phyloP scores from a whole-genome alignment of 1,140 invertebrate genomes.

The Doryteuthis pealeii region DNA sequence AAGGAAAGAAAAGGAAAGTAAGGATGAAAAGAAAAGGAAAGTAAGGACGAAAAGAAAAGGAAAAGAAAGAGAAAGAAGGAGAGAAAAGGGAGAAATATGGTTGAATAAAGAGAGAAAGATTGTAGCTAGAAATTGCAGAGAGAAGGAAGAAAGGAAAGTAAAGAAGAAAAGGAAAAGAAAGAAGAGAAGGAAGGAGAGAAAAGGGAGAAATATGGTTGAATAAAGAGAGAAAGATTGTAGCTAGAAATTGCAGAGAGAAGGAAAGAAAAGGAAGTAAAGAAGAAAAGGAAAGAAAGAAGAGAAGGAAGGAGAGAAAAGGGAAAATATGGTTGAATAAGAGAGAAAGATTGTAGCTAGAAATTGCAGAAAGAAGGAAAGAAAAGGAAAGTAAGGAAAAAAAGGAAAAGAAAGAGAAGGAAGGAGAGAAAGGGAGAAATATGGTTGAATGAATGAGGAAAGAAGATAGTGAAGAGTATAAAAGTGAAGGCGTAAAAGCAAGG shows the following conservation, averaged over 20 bases:
- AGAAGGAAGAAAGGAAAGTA: slow-evolving; percentile 8
- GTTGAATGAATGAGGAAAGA: no score
- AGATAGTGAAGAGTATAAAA: no score
- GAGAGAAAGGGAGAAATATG: not conserved
- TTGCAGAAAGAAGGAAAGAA: not conserved
- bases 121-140: no score
- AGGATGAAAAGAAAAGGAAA: slow-evolving; percentile 4
- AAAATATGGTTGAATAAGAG: no score
- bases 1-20: not conserved
- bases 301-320: slow-evolving; percentile 8
- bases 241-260: no score
- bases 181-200: not conserved
- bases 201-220: not conserved
- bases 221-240: no score
- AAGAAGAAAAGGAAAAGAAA: slow-evolving; percentile 10
- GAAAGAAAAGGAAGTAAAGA: not conserved
- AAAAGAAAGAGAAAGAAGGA: not conserved
- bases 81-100: not conserved
- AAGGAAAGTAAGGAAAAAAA: not conserved
- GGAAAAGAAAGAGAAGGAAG: slow-evolving; percentile 8
- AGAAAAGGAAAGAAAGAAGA: not conserved
- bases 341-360: no score
- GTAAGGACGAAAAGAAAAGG: not conserved
- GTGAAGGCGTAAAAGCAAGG: no score
- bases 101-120: no score